phyloP scores from a whole-genome alignment of 2,888 invertebrate genomes.

The Hybos culiciformis region DNA sequence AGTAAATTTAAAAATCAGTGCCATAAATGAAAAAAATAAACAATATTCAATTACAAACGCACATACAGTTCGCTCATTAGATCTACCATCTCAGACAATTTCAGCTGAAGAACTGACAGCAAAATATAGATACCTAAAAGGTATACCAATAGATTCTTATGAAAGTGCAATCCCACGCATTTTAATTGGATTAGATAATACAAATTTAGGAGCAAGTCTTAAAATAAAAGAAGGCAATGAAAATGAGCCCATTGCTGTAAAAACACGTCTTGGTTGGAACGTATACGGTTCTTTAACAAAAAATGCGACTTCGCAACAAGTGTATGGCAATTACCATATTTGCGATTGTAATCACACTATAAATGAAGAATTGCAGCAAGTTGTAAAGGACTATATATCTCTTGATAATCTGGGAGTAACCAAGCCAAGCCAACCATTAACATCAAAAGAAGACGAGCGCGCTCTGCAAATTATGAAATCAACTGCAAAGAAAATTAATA shows the following conservation, averaged over 20 bases:
- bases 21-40: background rate
- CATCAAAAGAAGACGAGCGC: constrained; percentile 9
- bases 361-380: constrained; percentile 5
- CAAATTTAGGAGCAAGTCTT: background rate
- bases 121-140: constrained; percentile 4
- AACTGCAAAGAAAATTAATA: constrained; percentile 8
- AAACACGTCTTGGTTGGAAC: constrained; percentile 9
- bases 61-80: background rate
- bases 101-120: background rate
- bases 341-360: constrained; percentile 1
- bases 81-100: constrained; percentile 1
- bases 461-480: constrained; percentile 9
- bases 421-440: background rate
- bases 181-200: constrained; percentile 7
- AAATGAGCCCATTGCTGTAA: constrained; percentile 1
- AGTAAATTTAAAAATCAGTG: background rate
- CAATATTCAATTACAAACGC: background rate
- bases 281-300: too few species aligned
- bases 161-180: constrained; percentile 7
- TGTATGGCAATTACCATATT: constrained; percentile 6
- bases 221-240: constrained; percentile 3
- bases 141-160: constrained; percentile 10
- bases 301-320: too few species aligned
- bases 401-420: constrained; percentile 6
- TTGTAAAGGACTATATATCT: constrained; percentile 3